A percentile compares a stretch with the other conserved stretches of the same genome.
Conservation (phyloP, 2,797 vertebrate genomes). For the Acanthurus tractus region DNA sequence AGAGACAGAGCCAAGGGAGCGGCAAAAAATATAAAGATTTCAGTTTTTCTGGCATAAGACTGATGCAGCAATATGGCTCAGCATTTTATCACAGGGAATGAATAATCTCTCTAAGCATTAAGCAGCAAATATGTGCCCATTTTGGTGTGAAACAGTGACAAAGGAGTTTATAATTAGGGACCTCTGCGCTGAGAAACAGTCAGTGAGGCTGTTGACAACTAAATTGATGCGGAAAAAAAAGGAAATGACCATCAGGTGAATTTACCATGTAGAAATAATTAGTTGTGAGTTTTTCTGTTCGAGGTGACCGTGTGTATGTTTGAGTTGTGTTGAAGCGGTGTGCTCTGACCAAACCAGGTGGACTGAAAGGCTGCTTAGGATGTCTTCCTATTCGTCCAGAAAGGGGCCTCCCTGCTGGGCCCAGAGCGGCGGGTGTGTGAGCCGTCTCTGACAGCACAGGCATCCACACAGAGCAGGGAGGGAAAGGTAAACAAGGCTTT, state of each 20-base stretch:
- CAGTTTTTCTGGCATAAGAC: neutral
- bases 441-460: constrained; percentile 48
- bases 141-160: constrained; percentile 26
- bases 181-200: constrained; percentile 16
- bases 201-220: constrained; percentile 29
- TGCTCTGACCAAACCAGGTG: neutral
- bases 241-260: constrained; percentile 23
- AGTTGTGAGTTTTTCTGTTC: constrained; percentile 33
- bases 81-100: constrained; percentile 8
- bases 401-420: constrained; percentile 56
- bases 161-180: constrained; percentile 27
- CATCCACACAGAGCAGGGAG: constrained; percentile 38
- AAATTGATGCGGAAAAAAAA: neutral
- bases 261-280: constrained; percentile 41
- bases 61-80: constrained; percentile 7
- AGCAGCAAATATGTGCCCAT: constrained; percentile 33
- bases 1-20: constrained; percentile 2
- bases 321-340: constrained; percentile 23
- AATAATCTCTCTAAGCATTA: constrained; percentile 24
- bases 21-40: constrained; percentile 17
- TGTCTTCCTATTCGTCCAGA: constrained; percentile 39
- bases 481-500: constrained; percentile 69
- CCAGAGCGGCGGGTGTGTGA: constrained; percentile 40
- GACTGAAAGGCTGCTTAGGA: constrained; percentile 54
- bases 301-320: constrained; percentile 39